Base-by-base conservation (phyloP, 1,140 invertebrate species). In the Proales similis region DNA sequence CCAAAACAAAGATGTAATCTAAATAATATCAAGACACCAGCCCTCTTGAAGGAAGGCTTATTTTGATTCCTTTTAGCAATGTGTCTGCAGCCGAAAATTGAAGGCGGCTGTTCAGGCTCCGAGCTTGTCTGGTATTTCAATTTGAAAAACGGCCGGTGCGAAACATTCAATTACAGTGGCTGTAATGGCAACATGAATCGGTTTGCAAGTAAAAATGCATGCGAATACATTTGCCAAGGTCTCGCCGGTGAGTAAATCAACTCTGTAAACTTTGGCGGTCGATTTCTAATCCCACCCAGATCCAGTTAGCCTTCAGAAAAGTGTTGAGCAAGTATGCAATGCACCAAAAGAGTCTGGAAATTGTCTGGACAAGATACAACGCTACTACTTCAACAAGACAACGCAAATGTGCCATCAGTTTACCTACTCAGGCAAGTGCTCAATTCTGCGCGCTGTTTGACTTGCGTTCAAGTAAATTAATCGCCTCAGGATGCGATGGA, bases 401-500 rank as follows among this genome's bases (percentile, higher is more conserved):
- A 84, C 90, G 72, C 86, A 89, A 71, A 82, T 85, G 60, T 97
- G 92, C 81, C 80, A 86, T 79, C 87, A 88, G 43, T 97, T 96
- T 81, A 90, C 90, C 81, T 95, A 88, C 79, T 84, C 83, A 63
- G 90, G 90, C 65, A 92, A 88, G n/a, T 4, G n/a, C n/a, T 39
- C n/a, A 39, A 19, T 39, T 39, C 4, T 39, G 2, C 2, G n/a
- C 4, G 2, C 4, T 3, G n/a, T 39, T 39, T 39, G n/a, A 2
- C 2, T 39, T 2, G 20, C n/a, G n/a, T n/a, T n/a, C n/a, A n/a
- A n/a, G n/a, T n/a, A n/a, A n/a, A n/a, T n/a, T n/a, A n/a, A n/a
- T n/a, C n/a, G n/a, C n/a, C n/a, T 46, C 43, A 20, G 90, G 90
- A 36, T 94, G 90, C 70, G 84, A 84, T 38, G 84, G 86, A 42